These are phyloP conservation scores for Scolanthus callimorphus DNA, from an alignment of 92 coral and sea anemone genomes.

Conservation along the genomic window DNA sequence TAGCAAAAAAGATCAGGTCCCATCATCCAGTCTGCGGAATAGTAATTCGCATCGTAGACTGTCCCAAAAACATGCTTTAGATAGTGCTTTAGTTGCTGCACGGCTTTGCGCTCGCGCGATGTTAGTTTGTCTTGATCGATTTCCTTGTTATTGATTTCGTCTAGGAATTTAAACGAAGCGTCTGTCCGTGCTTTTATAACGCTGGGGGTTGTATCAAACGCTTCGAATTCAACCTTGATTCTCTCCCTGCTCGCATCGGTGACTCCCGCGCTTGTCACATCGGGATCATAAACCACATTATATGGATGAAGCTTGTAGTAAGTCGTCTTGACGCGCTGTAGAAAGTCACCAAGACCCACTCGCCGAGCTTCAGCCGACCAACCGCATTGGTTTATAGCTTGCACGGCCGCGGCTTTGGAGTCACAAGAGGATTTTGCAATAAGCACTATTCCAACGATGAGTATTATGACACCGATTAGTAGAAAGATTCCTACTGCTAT, in stretches of 20 bases:
- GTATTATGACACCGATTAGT: too few species aligned
- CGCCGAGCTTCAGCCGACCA: constrained; percentile 61
- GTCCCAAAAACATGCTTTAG: constrained; percentile 74
- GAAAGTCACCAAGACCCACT: constrained; percentile 58
- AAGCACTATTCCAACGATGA: background rate
- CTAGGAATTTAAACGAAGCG: constrained; percentile 52
- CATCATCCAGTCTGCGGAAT: constrained; percentile 94
- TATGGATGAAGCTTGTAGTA: constrained; percentile 65
- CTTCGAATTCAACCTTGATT: constrained; percentile 42
- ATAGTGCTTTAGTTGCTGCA: constrained; percentile 72
- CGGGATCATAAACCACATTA: constrained; percentile 44
- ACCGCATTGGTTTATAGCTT: constrained; percentile 17
- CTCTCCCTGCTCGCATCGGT: constrained; percentile 1
- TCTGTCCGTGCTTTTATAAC: constrained; percentile 66
- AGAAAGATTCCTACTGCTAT: too few species aligned
- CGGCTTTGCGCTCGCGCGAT: constrained; percentile 76
- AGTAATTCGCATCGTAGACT: constrained; percentile 79
- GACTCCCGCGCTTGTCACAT: background rate
- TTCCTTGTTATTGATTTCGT: constrained; percentile 27
- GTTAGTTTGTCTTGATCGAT: constrained; percentile 38
- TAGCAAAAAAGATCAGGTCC: constrained; percentile 90
- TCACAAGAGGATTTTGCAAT: background rate
- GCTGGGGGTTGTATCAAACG: constrained; percentile 66
- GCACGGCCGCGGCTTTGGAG: background rate
- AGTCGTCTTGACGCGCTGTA: constrained; percentile 46